phyloP scores from a whole-genome alignment of 2,888 invertebrate species.

The Ichneumoninae sp. region DNA sequence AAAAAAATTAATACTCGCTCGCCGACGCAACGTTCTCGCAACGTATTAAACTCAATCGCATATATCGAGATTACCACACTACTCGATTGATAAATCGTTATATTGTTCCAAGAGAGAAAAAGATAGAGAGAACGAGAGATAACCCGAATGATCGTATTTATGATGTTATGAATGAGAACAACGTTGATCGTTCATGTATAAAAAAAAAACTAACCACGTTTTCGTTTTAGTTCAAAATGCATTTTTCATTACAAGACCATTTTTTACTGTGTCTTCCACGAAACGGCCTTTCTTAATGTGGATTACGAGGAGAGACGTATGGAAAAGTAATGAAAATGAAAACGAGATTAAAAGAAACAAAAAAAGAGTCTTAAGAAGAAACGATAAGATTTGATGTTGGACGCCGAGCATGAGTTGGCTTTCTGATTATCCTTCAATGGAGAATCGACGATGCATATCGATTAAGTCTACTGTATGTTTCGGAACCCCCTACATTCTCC shows the following conservation, averaged over 20 bases:
- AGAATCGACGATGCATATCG: slow-evolving; percentile 63
- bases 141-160: slow-evolving; percentile 69
- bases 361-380: slow-evolving; percentile 39
- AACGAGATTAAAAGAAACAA: slow-evolving; percentile 30
- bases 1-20: slow-evolving; percentile 4
- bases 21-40: slow-evolving; percentile 35
- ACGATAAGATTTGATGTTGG: slow-evolving; percentile 57
- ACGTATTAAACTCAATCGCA: slow-evolving; percentile 45
- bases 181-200: slow-evolving; percentile 68
- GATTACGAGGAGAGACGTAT: slow-evolving; percentile 66
- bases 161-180: slow-evolving; percentile 68
- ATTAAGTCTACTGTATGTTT: slow-evolving; percentile 70
- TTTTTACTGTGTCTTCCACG: slow-evolving; percentile 74
- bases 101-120: slow-evolving; percentile 65
- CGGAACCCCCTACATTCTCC: slow-evolving; percentile 68
- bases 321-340: slow-evolving; percentile 53
- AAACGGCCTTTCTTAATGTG: slow-evolving; percentile 73
- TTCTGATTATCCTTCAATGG: slow-evolving; percentile 57
- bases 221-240: slow-evolving; percentile 48
- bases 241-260: slow-evolving; percentile 72
- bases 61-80: slow-evolving; percentile 52
- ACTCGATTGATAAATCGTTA: slow-evolving; percentile 68
- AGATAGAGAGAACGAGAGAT: slow-evolving; percentile 52
- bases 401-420: slow-evolving; percentile 61
- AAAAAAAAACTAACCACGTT: slow-evolving; percentile 61